phyloP scores from a whole-genome alignment of 2,797 vertebrate species.

The Protonibea diacanthus region DNA sequence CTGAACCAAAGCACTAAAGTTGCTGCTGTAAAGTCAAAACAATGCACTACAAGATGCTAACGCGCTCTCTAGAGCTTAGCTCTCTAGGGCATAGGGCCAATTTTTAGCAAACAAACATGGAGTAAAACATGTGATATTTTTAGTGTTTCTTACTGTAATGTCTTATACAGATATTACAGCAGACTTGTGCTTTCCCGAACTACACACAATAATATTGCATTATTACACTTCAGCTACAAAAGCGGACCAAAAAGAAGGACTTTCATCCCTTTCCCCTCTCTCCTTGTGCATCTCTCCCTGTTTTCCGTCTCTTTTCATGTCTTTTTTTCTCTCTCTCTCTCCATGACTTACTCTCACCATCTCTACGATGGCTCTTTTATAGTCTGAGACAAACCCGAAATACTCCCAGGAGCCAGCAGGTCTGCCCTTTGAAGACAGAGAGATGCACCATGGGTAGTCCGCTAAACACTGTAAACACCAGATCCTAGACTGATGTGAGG shows the following conservation, averaged over 20 bases:
- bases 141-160: not conserved
- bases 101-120: not conserved
- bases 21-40: not conserved
- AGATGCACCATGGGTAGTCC: slow-evolving; percentile 44
- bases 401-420: slow-evolving; percentile 43
- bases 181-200: not conserved
- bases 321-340: not conserved
- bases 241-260: not conserved
- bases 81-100: not conserved
- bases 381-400: slow-evolving; percentile 40
- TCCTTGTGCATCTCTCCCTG: not conserved
- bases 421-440: slow-evolving; percentile 60
- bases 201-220: not conserved
- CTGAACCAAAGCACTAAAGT: not conserved
- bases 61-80: not conserved
- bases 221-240: not conserved
- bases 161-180: not conserved
- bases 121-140: not conserved
- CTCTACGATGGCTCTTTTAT: slow-evolving; percentile 37
- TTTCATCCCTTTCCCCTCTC: not conserved
- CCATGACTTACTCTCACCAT: slow-evolving; percentile 7
- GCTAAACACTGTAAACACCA: slow-evolving; percentile 53
- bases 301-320: not conserved
- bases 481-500: slow-evolving; percentile 24
- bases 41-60: not conserved